These are phyloP conservation scores for Nycticryphes semicollaris DNA, from an alignment of 2,113 vertebrate genomes.

Conservation along the genomic window DNA sequence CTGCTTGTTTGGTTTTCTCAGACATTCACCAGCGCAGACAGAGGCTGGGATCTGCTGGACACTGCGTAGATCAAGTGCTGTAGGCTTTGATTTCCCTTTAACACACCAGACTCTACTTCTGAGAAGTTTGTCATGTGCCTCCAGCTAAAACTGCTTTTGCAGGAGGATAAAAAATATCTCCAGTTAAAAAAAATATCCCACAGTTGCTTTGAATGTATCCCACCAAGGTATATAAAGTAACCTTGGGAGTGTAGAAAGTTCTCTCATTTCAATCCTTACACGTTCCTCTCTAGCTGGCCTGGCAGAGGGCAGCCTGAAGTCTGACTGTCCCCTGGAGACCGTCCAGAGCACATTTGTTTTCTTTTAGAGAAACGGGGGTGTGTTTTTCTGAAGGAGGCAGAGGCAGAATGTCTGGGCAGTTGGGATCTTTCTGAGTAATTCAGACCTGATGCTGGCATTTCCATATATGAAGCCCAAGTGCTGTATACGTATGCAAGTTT, in stretches of 20 bases:
- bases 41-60: neutral
- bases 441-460: neutral
- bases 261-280: neutral
- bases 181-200: neutral
- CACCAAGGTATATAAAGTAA: neutral
- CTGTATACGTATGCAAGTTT: neutral
- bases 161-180: neutral
- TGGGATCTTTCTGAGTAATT: neutral
- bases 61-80: neutral
- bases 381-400: neutral
- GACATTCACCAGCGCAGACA: neutral
- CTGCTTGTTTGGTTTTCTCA: neutral
- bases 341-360: neutral
- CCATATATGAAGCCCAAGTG: rapidly evolving
- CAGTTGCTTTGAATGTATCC: neutral
- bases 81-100: neutral
- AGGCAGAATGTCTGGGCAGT: neutral
- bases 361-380: neutral
- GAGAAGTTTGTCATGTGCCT: neutral
- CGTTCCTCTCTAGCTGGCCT: neutral
- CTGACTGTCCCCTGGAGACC: neutral
- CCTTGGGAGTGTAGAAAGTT: neutral
- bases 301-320: neutral
- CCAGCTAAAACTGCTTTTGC: neutral
- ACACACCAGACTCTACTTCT: neutral